Evolutionary conservation across 2,113 vertebrate species (phyloP).

Genomic region (Chinchilla lanigera): DNA sequence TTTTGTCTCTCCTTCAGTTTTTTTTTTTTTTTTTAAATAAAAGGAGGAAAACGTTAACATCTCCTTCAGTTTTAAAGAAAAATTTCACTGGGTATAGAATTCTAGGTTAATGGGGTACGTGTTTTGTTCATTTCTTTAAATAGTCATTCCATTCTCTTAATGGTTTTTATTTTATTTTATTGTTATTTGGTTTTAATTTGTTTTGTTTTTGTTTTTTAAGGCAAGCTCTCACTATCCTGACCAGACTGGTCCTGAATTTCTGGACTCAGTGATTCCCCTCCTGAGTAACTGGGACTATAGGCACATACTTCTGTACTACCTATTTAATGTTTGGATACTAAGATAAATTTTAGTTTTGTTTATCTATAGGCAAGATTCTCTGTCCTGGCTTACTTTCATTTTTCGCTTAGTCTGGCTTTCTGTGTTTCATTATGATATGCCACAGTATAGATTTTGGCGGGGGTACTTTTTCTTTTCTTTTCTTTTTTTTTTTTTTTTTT

Average conservation of each 20-base stretch:
- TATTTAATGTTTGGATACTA: background rate
- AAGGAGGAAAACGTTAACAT: too few relatives aligned
- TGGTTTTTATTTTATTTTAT: background rate
- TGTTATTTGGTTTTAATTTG: background rate
- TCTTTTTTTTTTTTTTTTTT: too few relatives aligned
- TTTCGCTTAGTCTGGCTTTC: background rate
- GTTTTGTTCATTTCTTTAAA: background rate
- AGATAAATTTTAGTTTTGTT: background rate
- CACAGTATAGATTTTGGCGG: background rate
- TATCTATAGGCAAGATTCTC: background rate
- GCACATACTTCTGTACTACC: background rate
- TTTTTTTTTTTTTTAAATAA: too few relatives aligned
- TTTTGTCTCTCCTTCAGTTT: too few relatives aligned
- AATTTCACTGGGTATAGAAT: background rate
- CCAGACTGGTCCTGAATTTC: background rate
- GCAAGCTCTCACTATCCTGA: background rate
- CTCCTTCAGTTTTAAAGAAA: background rate
- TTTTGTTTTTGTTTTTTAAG: background rate
- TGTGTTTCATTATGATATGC: background rate
- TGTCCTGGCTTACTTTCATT: background rate
- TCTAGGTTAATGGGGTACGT: background rate
- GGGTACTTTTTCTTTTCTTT: background rate
- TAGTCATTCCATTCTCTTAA: background rate
- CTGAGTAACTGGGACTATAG: background rate
- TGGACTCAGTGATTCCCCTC: background rate